A percentile compares a stretch with the other conserved stretches of the same genome.
phyloP scores from a whole-genome alignment of 2,113 vertebrate genomes.

The Charina bottae region DNA sequence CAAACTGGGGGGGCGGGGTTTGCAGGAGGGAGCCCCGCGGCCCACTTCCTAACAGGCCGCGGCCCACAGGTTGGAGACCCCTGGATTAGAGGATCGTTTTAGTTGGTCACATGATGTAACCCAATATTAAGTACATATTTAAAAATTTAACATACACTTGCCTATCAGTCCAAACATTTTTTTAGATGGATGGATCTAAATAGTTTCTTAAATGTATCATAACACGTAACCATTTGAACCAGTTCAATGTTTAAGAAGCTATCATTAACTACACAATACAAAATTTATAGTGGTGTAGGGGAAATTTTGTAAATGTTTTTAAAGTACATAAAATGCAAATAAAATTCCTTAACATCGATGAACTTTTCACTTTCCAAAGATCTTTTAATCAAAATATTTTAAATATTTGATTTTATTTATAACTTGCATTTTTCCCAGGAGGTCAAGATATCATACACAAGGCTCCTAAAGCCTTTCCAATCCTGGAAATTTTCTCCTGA shows the following conservation, averaged over 20 bases:
- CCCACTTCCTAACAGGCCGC: too few relatives aligned
- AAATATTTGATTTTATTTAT: too few relatives aligned
- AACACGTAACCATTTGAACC: not conserved
- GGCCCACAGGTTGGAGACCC: too few relatives aligned
- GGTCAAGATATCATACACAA: too few relatives aligned
- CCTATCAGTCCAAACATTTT: not conserved
- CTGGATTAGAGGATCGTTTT: not conserved
- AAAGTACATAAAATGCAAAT: too few relatives aligned
- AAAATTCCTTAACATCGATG: not conserved
- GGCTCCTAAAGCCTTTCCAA: too few relatives aligned
- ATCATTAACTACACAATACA: not conserved
- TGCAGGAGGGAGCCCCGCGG: too few relatives aligned
- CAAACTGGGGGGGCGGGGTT: too few relatives aligned
- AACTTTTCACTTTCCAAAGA: not conserved
- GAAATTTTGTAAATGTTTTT: not conserved
- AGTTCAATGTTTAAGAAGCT: not conserved
- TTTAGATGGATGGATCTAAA: not conserved
- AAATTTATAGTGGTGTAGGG: not conserved
- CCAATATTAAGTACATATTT: not conserved
- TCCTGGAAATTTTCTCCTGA: not conserved
- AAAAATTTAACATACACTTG: not conserved
- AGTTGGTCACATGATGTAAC: not conserved
- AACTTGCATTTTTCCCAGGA: too few relatives aligned
- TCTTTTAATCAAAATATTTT: not conserved
- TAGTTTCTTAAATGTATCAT: not conserved